These are phyloP conservation scores for Merluccius polli DNA, from an alignment of 2,797 vertebrate species.

Conservation along the genomic window DNA sequence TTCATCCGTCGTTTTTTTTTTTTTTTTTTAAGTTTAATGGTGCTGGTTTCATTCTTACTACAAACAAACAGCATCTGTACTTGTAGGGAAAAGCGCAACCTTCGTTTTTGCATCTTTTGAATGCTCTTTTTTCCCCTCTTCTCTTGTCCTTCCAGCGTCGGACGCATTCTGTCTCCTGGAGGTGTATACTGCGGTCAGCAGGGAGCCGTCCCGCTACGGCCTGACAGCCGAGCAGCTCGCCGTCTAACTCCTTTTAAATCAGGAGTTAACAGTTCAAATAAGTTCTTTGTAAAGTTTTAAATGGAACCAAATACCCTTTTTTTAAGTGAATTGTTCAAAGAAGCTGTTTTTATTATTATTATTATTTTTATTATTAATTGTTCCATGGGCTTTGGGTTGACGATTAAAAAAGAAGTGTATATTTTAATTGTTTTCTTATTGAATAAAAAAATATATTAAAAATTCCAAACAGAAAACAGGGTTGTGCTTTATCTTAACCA, in stretches of 20 bases:
- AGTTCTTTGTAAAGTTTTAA: not conserved
- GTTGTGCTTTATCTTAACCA: too few relatives aligned
- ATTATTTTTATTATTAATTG: not conserved
- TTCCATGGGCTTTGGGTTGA: not conserved
- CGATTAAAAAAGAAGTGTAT: not conserved
- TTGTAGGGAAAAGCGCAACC: too few relatives aligned
- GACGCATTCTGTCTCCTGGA: constrained; percentile 87
- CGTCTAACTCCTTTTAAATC: constrained; percentile 10
- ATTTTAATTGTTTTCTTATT: not conserved
- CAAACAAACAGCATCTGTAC: constrained; percentile 20
- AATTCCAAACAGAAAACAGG: not conserved
- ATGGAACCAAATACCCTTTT: not conserved
- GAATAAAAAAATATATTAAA: too few relatives aligned
- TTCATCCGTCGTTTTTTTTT: not conserved
- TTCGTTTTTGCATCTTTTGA: not conserved
- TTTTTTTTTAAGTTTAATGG: too few relatives aligned
- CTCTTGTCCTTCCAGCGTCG: constrained; percentile 61
- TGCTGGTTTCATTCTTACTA: not conserved
- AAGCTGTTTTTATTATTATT: not conserved
- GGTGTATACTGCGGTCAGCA: constrained; percentile 69
- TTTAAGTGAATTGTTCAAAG: not conserved
- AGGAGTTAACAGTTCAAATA: not conserved
- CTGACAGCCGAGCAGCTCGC: constrained; percentile 64
- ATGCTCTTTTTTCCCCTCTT: not conserved
- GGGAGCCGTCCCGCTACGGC: constrained; percentile 66